A percentile compares a stretch with the other conserved stretches of the same genome.
Evolutionary conservation across 2,888 invertebrate genomes (phyloP).

Genomic region (Didymodactylos carnosus): DNA sequence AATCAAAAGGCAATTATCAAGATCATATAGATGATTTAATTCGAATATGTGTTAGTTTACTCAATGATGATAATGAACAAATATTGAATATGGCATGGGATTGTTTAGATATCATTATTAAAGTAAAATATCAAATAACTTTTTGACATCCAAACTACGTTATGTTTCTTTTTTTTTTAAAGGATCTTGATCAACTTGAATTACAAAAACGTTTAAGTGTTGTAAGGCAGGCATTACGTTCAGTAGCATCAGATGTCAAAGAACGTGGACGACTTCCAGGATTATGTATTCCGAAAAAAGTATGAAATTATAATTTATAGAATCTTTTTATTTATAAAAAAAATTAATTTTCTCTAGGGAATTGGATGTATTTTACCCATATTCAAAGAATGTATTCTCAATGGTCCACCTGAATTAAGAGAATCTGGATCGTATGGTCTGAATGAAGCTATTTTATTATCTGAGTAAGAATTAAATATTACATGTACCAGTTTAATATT

Average conservation of each 20-base stretch:
- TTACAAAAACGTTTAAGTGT: slow-evolving; percentile 68
- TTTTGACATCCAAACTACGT: background rate
- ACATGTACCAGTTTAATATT: background rate
- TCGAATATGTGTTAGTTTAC: slow-evolving; percentile 61
- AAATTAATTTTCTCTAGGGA: slow-evolving; percentile 40
- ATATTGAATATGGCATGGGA: slow-evolving; percentile 72
- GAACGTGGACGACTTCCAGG: background rate
- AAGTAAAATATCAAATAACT: slow-evolving; percentile 33
- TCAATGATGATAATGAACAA: slow-evolving; percentile 58
- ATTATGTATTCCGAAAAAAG: slow-evolving; percentile 41
- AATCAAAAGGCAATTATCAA: slow-evolving; percentile 64
- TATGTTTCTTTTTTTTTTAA: slow-evolving; percentile 19
- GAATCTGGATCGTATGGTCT: slow-evolving; percentile 80
- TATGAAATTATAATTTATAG: slow-evolving; percentile 7
- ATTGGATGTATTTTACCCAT: slow-evolving; percentile 78
- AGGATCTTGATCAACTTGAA: slow-evolving; percentile 59
- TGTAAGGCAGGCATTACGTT: slow-evolving; percentile 68
- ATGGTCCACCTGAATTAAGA: slow-evolving; percentile 80
- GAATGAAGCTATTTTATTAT: slow-evolving; percentile 58
- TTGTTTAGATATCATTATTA: slow-evolving; percentile 66
- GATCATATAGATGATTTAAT: slow-evolving; percentile 69
- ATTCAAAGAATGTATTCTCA: slow-evolving; percentile 83
- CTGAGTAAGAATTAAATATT: background rate
- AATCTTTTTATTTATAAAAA: background rate
- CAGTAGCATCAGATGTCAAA: background rate